Base-by-base conservation (phyloP, 2,113 vertebrate species). In the Microcebus jonahi region DNA sequence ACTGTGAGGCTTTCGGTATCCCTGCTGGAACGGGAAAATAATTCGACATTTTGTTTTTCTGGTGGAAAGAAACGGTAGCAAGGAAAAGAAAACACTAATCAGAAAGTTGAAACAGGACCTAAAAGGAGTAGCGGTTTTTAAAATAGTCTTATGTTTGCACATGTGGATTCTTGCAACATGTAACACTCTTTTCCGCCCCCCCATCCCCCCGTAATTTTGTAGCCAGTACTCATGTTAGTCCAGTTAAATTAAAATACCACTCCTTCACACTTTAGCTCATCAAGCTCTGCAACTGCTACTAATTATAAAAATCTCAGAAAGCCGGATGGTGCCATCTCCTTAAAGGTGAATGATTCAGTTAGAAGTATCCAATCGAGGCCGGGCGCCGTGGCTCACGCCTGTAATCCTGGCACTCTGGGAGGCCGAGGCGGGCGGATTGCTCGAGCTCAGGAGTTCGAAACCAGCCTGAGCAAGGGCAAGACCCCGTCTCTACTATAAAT, bases 101-200 rank as follows among this genome's bases (percentile, higher is more conserved):
- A 89, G 61, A 95, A 94, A 94, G 39, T 39, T 89, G 68, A 90
- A 97, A 90, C 3, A 75, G 48, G 50, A 75, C 73, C 88, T 86
- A 80, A 71, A 96, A 97, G 88, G 55, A 77, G 82, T 79, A 88
- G 67, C 55, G 27, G 50, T 61, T 77, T 50, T 61, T 55, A 65
- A 89, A 89, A 73, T 82, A 85, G 3, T 73, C 48, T 79, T 79
- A 53, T 65, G 71, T 77, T n/a, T 73, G 10, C 21, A 63, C 39
- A 80, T 2, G 34, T 29, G 59, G 59, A 88, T 75, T 88, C 61
- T 79, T 84, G 7, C 11, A 67, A 88, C 63, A 65, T 25, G 71
- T 70, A 84, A n/a, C 25, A 63, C 34, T n/a, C 75, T 94, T 85
- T 88, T 45, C 45, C 45, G 8, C 45, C 45, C 45, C 45, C 7